Percentiles rank a stretch among this genome's conserved stretches.
Evolutionary conservation across 1,140 invertebrate species (phyloP).

Genomic region (Scaptomyza hsui): DNA sequence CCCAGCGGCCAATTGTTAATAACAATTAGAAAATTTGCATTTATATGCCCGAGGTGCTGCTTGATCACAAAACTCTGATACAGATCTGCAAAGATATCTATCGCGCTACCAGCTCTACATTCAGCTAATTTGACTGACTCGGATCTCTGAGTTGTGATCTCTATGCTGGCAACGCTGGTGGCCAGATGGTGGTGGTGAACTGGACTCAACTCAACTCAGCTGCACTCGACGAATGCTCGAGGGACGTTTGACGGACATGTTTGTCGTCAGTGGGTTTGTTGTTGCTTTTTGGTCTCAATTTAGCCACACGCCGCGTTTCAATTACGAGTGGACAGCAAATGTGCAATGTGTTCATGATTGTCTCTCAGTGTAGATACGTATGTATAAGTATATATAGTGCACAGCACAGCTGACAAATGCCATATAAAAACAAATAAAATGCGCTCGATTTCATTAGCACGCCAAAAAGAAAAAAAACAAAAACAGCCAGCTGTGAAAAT

Average conservation of each 20-base stretch:
- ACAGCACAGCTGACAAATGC: slow-evolving; percentile 61
- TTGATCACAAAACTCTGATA: slow-evolving; percentile 29
- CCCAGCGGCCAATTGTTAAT: slow-evolving; percentile 77
- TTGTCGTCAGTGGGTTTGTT: slow-evolving; percentile 13
- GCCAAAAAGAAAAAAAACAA: slow-evolving; percentile 15
- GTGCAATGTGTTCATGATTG: neutral
- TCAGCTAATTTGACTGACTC: slow-evolving; percentile 69
- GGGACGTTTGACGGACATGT: slow-evolving; percentile 38
- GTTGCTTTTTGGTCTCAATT: slow-evolving; percentile 49
- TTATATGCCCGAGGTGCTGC: slow-evolving; percentile 24
- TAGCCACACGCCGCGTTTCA: slow-evolving; percentile 68
- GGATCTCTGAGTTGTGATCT: slow-evolving; percentile 48
- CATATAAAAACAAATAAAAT: slow-evolving; percentile 74
- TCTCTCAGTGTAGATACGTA: neutral
- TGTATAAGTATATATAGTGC: neutral
- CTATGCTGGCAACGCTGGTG: slow-evolving; percentile 48
- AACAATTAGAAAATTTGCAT: slow-evolving; percentile 79
- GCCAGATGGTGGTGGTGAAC: slow-evolving; percentile 11
- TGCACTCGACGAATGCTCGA: slow-evolving; percentile 36
- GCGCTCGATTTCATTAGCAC: slow-evolving; percentile 80
- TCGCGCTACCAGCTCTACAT: slow-evolving; percentile 38
- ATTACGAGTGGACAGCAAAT: slow-evolving; percentile 36
- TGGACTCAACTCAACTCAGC: too few relatives aligned
- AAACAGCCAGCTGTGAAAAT: slow-evolving; percentile 51
- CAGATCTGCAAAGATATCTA: neutral